Base-by-base conservation (phyloP, 1,140 invertebrate species). In the Brachionus manjavacas region DNA sequence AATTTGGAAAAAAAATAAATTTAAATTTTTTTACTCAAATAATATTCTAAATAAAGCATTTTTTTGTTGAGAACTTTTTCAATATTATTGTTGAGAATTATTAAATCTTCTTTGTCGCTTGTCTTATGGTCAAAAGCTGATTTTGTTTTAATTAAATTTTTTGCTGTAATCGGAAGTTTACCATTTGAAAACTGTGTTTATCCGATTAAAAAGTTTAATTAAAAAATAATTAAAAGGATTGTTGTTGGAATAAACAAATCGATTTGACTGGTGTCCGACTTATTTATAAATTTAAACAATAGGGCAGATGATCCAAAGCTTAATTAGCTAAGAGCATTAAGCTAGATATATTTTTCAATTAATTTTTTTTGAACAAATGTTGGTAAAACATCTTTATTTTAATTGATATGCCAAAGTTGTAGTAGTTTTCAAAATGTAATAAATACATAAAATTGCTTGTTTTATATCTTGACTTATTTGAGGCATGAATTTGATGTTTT, bases 341-440 rank as follows among this genome's bases (percentile, higher is more conserved):
- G 20, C 16, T 60, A 20, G n/a, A 60, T 8, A 23, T 60, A 60
- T 60, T 60, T 60, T 4, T 8, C 25, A 60, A 60, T 60, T 60
- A 60, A 20, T 60, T 60, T 60, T 60, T 23, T 25, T 20, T 60
- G 46, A 60, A 60, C 52, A 60, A 60, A 60, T 60, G 52, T 60
- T 60, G 52, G 16, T 20, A 60, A 60, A 60, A 60, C 52, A 60
- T 60, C 52, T 60, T 60, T 60, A 60, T 60, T 60, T 60, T 60
- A 60, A 60, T 60, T 20, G 25, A 60, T 60, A 60, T 60, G 52
- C 52, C 52, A 60, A 60, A 60, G 20, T 60, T 20, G 20, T 2
- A 60, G n/a, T 60, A 60, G 52, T 60, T 60, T 60, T 60, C 52
- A 60, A 60, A 52, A 60, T 60, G 52, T 60, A 60, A 60, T 60